Evolutionary conservation across 2,113 vertebrate genomes (phyloP), one percentile per base, ranked within the genome.

Genomic region (Rhinopomastus cyanomelas): DNA sequence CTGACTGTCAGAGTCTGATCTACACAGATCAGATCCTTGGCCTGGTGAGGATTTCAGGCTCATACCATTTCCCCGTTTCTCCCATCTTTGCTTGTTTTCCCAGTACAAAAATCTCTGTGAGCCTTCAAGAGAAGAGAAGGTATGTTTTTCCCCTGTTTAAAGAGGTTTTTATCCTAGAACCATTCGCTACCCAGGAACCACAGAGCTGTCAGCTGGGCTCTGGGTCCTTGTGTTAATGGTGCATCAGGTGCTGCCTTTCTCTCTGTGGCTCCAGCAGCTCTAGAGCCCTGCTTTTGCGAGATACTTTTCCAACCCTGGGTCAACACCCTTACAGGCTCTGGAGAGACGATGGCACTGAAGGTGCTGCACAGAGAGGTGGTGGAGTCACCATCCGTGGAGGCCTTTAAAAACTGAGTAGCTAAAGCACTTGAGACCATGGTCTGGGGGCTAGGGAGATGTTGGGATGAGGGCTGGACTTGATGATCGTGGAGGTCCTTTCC

Each of bases 261-360:
- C 26, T 37, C 51, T 57, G 72, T 64, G 87, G 67, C 91, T 87
- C 1, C 0, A 85, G 89, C 91, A 85, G 72, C 64, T 37, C 12
- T 56, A 59, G 49, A 27, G 8, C 4, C 29, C 6, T 25, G n/a
- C 65, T 83, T 53, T 34, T 85, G 75, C 79, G 82, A 93, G 66
- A 60, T 42, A 0, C n/a, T 76, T 51, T 77, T 32, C 19, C 32
- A 83, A 2, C 65, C 55, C 36, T 44, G 56, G 65, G 66, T 87
- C 72, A 87, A 36, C 79, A 83, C 29, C 68, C 56, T 4, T 29
- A 30, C 68, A 30, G 72, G 76, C 69, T 88, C n/a, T 64, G 48
- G 55, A 68, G 67, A 62, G 81, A 68, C 75, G 66, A 69, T 92
- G 92, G 81, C n/a, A n/a, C n/a, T n/a, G n/a, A n/a, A n/a, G n/a